Evolutionary conservation across 2,113 vertebrate species (phyloP), one percentile per base, ranked within the genome.

Genomic region (Phalacrocorax brasilianus): DNA sequence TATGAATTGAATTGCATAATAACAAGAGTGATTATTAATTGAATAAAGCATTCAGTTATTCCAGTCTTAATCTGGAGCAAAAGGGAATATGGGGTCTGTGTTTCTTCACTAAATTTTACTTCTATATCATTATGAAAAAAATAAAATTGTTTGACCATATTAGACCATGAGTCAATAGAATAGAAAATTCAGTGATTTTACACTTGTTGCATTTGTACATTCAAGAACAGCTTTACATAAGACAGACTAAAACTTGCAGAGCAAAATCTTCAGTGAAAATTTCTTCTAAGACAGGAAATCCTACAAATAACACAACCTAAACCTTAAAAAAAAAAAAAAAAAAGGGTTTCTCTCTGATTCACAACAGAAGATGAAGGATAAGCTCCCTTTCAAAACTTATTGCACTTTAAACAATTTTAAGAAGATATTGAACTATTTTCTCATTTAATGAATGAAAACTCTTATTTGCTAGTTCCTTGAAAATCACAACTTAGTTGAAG

Each of bases 361-460:
- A 71, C 5, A 68, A 42, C 17, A 59, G 62, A 92, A 19, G 4
- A 82, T 74, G 68, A 86, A 56, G 21, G 32, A 14, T 74, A 91
- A 90, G 6, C 5, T 66, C 12, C 11, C 66, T 44, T 87, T 70
- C 55, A 88, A 80, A 91, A 74, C 4, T 66, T 74, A 9, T 3
- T 92, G 8, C 17, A 50, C 10, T 62, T 95, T 14, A 21, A 30
- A 44, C 28, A 23, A 58, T 84, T 63, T 79, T 35, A 26, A 62
- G 77, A 92, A 81, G 11, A 85, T 93, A 28, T 63, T 71, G 10
- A 94, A 74, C 6, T 91, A n/a, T 61, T 96, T 96, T 95, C 24
- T 88, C 28, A 4, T 40, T 87, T 93, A 96, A 95, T 58, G 15
- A 92, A 88, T 93, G 63, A 93, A 82, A 95, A 90, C 33, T 79